phyloP scores from a whole-genome alignment of 2,113 vertebrate species.

The Condylura cristata region DNA sequence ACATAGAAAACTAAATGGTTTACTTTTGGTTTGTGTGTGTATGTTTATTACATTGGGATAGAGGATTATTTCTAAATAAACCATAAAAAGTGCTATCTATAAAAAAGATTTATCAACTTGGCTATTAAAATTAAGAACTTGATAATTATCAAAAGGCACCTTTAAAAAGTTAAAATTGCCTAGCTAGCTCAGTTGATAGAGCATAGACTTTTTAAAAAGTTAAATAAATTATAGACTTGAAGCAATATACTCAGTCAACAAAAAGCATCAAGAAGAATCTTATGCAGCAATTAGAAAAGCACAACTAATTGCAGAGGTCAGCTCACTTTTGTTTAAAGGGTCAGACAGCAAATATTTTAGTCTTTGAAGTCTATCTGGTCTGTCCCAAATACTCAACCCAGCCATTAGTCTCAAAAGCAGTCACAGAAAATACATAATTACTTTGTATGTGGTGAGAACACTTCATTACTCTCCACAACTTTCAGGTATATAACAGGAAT shows the following conservation, averaged over 20 bases:
- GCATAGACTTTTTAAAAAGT: not conserved
- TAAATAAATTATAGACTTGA: not conserved
- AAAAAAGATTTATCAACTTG: not conserved
- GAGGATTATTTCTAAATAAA: not conserved
- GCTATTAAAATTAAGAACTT: slow-evolving; percentile 27
- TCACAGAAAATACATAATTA: not conserved
- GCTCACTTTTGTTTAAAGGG: not conserved
- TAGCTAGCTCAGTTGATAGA: too few species aligned
- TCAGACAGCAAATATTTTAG: not conserved
- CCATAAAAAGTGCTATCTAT: not conserved
- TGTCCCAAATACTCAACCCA: not conserved
- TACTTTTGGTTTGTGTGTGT: too few species aligned
- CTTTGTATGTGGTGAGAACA: not conserved
- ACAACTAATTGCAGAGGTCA: not conserved
- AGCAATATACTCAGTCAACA: not conserved
- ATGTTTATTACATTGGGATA: not conserved
- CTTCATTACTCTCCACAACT: not conserved
- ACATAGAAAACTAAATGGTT: not conserved
- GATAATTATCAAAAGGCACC: not conserved
- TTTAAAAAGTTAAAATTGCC: not conserved
- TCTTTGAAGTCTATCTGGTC: not conserved
- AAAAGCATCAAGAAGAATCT: not conserved
- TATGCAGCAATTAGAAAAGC: not conserved
- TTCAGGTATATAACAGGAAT: not conserved
- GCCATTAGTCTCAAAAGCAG: not conserved